Evolutionary conservation across 1,140 invertebrate species (phyloP), one percentile per base, ranked within the genome.

Genomic region (Drosophila fuyamai): DNA sequence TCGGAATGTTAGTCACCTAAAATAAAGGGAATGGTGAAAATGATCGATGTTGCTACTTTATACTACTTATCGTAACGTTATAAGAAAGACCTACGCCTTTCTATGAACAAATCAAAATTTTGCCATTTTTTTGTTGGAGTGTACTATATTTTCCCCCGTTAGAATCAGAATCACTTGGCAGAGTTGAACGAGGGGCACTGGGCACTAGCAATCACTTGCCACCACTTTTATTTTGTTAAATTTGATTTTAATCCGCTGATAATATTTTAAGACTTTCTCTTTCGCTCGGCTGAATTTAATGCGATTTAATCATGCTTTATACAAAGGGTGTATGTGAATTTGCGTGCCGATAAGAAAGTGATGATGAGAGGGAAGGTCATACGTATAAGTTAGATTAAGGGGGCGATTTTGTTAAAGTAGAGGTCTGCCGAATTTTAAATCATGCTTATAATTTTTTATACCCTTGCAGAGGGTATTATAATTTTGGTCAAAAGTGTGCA

Each of bases 181-280:
- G 18, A 16, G 36, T n/a, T 55, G 36, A 27, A 13, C 6, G 18
- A 54, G 51, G 32, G 32, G 32, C 29, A 38, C 16, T 16, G 48
- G 16, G 16, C 51, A 54, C 51, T 40, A 54, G 38, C 54, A 41
- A 56, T 10, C 57, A 65, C 57, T 62, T 65, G 57, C 62, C 57
- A 65, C 62, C 62, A 61, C 62, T 47, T 65, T 62, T 38, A 47
- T 61, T 60, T 61, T 72, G 14, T 50, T 57, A 82, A 83, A 83
- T 79, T 76, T 83, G 81, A 83, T 83, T 79, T 53, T 76, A 79
- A 83, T 83, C 80, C 76, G 57, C 53, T 79, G 80, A 83, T 82
- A 82, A 82, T 79, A 79, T 72, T 83, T 81, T 62, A 56, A 61
- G 58, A 54, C 74, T 78, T 76, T 81, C 62, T 83, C 75, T 72